Evolutionary conservation across 2,797 vertebrate species (phyloP).

Genomic region (Thunnus albacares): DNA sequence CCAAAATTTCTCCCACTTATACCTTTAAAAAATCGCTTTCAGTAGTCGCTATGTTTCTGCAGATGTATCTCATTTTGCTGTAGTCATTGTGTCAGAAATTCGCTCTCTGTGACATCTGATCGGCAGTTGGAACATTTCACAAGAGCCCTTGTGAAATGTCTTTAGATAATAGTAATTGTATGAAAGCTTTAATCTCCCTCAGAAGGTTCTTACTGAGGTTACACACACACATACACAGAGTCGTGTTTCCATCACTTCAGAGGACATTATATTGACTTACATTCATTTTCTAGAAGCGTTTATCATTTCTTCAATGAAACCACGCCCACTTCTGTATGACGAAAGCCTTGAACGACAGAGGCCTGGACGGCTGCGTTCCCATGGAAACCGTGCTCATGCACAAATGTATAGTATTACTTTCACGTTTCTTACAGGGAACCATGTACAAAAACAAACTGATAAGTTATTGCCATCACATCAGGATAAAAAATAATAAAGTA

Average conservation of each 20-base stretch:
- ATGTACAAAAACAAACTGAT: no score
- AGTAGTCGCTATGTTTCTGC: background rate
- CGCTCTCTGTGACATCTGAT: slow-evolving; percentile 2
- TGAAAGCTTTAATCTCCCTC: slow-evolving; percentile 54
- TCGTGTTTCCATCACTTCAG: no score
- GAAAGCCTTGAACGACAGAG: background rate
- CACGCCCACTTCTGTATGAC: no score
- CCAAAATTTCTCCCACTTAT: background rate
- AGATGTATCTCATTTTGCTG: background rate
- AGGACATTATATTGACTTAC: no score
- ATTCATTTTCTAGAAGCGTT: no score
- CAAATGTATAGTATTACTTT: no score
- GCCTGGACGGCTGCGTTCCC: background rate
- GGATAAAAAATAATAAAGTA: no score
- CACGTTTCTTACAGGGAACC: no score
- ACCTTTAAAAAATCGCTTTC: background rate
- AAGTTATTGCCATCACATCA: no score
- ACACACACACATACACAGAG: slow-evolving; percentile 4
- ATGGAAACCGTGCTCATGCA: no score
- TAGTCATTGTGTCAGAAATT: slow-evolving; percentile 8
- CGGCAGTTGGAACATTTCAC: slow-evolving; percentile 12
- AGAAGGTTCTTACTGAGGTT: slow-evolving; percentile 36
- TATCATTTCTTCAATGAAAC: no score
- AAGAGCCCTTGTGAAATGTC: slow-evolving; percentile 46
- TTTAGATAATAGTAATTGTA: slow-evolving; percentile 55